These are phyloP conservation scores for Caenorhabditis imperialis DNA, from an alignment of 2,888 invertebrate species.

Conservation along the genomic window DNA sequence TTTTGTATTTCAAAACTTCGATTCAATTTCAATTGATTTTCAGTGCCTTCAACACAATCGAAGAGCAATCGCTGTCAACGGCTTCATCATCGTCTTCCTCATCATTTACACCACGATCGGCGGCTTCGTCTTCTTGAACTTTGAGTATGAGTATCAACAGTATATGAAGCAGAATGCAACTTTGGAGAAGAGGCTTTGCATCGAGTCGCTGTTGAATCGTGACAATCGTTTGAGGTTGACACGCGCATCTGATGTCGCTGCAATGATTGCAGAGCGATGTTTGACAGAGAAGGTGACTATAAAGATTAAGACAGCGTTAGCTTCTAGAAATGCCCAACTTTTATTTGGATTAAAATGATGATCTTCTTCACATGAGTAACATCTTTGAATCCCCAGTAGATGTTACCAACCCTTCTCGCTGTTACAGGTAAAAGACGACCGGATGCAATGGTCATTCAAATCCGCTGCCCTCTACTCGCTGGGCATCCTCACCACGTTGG, in stretches of 20 bases:
- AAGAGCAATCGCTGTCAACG: slow-evolving; percentile 62
- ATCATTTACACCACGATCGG: slow-evolving; percentile 72
- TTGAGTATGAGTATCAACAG: slow-evolving; percentile 66
- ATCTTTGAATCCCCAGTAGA: no score
- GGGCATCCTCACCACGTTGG: slow-evolving; percentile 76
- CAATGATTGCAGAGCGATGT: slow-evolving; percentile 58
- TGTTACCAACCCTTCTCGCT: no score
- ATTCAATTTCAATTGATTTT: slow-evolving; percentile 24
- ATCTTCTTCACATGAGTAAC: no score
- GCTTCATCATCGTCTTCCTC: slow-evolving; percentile 66
- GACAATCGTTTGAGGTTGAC: slow-evolving; percentile 47
- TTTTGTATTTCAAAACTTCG: neutral
- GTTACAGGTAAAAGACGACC: slow-evolving; percentile 53
- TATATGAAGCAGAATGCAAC: slow-evolving; percentile 60
- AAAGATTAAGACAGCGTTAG: no score
- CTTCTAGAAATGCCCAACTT: no score
- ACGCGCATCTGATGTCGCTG: slow-evolving; percentile 57
- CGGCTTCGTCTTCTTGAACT: slow-evolving; percentile 73
- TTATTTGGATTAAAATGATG: no score
- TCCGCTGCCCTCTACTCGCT: slow-evolving; percentile 75
- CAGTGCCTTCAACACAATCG: slow-evolving; percentile 62
- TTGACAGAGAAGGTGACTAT: slow-evolving; percentile 42
- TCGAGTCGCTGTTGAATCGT: slow-evolving; percentile 55
- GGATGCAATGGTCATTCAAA: slow-evolving; percentile 74
- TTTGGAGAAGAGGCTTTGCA: slow-evolving; percentile 55